Conservation (phyloP, 2,113 vertebrate species). For the Laterallus jamaicensis region DNA sequence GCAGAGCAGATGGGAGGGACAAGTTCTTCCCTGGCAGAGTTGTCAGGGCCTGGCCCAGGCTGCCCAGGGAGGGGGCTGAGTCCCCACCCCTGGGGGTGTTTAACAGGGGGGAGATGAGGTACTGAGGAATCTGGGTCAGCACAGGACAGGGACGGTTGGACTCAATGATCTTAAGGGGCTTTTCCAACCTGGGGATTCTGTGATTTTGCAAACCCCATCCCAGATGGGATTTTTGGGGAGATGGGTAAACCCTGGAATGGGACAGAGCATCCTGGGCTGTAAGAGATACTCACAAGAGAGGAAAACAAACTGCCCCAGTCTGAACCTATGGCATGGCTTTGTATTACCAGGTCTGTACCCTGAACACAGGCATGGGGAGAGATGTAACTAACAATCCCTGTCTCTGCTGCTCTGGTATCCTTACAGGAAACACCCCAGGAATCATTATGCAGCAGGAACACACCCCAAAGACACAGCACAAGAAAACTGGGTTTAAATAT, state of each 20-base stretch:
- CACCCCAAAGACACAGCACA: background rate
- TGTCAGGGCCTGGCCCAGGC: no score
- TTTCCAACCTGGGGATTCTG: background rate
- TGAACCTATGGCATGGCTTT: background rate
- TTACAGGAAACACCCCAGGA: background rate
- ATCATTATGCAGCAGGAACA: fast-evolving
- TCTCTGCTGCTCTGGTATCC: background rate
- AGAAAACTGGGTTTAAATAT: background rate
- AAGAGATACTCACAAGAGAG: fast-evolving
- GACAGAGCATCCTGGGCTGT: fast-evolving
- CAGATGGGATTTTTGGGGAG: fast-evolving
- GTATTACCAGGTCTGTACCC: background rate
- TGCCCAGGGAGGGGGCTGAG: no score
- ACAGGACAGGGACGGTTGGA: no score
- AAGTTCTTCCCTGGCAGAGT: no score
- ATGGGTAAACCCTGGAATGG: background rate
- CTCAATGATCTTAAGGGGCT: no score
- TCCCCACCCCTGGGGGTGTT: no score
- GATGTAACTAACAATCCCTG: background rate
- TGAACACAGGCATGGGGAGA: background rate
- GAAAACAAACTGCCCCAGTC: background rate
- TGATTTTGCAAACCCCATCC: background rate
- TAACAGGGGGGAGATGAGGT: no score
- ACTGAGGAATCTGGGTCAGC: no score
- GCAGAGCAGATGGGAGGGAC: no score